Conservation (phyloP, 2,113 vertebrate genomes). For the Turdus rufiventris region DNA sequence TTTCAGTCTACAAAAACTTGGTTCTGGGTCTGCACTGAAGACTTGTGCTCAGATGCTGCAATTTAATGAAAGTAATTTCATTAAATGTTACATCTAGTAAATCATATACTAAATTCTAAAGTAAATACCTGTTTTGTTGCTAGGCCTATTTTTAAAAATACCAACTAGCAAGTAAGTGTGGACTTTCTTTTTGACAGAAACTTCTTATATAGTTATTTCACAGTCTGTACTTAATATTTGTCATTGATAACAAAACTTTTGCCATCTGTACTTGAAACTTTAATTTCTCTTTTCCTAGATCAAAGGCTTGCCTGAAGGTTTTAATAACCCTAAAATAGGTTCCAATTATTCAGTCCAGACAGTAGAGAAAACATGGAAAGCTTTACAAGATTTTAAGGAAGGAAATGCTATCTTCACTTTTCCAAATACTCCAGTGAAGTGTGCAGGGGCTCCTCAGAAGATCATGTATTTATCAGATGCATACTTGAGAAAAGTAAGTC, state of each 20-base stretch:
- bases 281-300: slow-evolving; percentile 76
- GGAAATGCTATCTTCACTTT: slow-evolving; percentile 94
- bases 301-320: slow-evolving; percentile 93
- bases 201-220: slow-evolving; percentile 48
- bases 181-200: background rate
- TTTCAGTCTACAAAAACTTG: background rate
- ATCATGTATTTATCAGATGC: slow-evolving; percentile 96
- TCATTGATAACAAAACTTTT: background rate
- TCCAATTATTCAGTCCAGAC: slow-evolving; percentile 91
- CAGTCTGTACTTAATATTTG: slow-evolving; percentile 66
- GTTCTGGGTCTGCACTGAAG: background rate
- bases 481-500: slow-evolving; percentile 86
- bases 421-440: slow-evolving; percentile 93
- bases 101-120: background rate
- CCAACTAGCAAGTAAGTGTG: background rate
- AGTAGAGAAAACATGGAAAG: slow-evolving; percentile 94
- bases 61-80: background rate
- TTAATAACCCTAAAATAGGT: slow-evolving; percentile 87
- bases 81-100: background rate
- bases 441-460: slow-evolving; percentile 95
- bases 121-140: background rate
- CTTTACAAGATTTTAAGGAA: slow-evolving; percentile 88
- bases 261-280: background rate
- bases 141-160: background rate
- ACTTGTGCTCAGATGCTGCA: background rate